Evolutionary conservation across 1,140 invertebrate genomes (phyloP), one percentile per base, ranked within the genome.

Genomic region (Solen grandis): DNA sequence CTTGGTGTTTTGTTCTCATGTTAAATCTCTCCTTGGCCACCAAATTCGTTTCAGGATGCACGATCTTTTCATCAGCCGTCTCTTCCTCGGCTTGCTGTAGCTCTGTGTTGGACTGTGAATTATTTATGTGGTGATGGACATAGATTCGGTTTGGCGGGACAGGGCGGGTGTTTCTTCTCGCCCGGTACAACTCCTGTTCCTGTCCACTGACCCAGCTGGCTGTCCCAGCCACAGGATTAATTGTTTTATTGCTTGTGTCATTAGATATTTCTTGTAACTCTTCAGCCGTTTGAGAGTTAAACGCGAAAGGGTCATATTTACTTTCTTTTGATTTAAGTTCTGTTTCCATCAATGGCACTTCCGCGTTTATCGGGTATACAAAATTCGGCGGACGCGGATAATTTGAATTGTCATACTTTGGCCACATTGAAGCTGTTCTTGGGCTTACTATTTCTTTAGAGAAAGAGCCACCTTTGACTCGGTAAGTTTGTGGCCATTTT

Each of bases 11-110:
- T 5, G 65, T 68, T 46, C 19, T 8, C 8, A 46, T 8, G 25
- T 60, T 78, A 50, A 50, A 78, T 60, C 75, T 55, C 41, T 78
- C 75, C n/a, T 69, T 68, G 19, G 27, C 75, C n/a, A 69, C 29
- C 16, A 78, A 52, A 35, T 78, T 78, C 25, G n/a, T 69, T 50
- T 78, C 75, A 14, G 75, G 75, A 60, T 78, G 75, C 33, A 50
- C 65, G 13, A 78, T 52, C 16, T n/a, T 60, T 57, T 55, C 57
- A 33, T 50, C 46, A 35, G 13, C 50, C 31, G 16, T 19, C n/a
- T 25, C 13, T 29, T 57, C 5, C 25, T 22, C 0, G 29, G 5
- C n/a, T 52, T 60, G 27, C 0, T 16, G 27, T 52, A 41, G 3
- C n/a, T 13, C 16, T 13, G 4, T 22, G n/a, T 36, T 69, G 13